phyloP scores from a whole-genome alignment of 2,797 vertebrate genomes.

The Nasua narica region DNA sequence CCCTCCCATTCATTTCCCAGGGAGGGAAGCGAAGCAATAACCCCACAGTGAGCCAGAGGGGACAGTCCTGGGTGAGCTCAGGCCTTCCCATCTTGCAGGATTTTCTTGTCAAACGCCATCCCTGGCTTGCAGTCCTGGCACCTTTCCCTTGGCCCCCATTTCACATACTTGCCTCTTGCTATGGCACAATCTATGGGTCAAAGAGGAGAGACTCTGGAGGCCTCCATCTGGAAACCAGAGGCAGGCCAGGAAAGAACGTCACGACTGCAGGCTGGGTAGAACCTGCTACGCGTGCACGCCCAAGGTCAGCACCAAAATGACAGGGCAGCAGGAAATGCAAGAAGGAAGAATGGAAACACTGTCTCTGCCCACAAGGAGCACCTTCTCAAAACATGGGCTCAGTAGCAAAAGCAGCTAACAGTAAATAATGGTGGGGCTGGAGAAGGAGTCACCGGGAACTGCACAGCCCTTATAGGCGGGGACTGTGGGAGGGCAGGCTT shows the following conservation, averaged over 20 bases:
- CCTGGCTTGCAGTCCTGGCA: background rate
- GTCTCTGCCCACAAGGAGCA: background rate
- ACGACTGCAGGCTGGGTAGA: background rate
- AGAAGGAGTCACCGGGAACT: accelerated
- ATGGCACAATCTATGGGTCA: background rate
- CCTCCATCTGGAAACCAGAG: background rate
- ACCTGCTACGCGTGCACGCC: too few relatives aligned
- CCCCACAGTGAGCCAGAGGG: background rate
- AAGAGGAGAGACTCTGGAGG: background rate
- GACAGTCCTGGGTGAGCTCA: background rate
- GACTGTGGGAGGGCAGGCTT: background rate
- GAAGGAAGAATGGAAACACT: background rate
- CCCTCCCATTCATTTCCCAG: background rate
- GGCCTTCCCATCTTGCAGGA: background rate
- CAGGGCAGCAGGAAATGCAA: background rate
- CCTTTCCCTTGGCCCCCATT: background rate
- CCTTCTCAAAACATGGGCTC: background rate
- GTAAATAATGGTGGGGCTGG: background rate
- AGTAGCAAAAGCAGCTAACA: background rate
- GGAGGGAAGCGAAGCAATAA: background rate
- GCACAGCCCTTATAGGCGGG: background rate
- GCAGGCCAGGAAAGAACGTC: background rate
- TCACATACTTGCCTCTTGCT: background rate
- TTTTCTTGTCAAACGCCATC: background rate
- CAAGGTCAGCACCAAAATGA: background rate